Base-by-base conservation (phyloP, 2,797 vertebrate species). In the Scolopax bukidnonensis region DNA sequence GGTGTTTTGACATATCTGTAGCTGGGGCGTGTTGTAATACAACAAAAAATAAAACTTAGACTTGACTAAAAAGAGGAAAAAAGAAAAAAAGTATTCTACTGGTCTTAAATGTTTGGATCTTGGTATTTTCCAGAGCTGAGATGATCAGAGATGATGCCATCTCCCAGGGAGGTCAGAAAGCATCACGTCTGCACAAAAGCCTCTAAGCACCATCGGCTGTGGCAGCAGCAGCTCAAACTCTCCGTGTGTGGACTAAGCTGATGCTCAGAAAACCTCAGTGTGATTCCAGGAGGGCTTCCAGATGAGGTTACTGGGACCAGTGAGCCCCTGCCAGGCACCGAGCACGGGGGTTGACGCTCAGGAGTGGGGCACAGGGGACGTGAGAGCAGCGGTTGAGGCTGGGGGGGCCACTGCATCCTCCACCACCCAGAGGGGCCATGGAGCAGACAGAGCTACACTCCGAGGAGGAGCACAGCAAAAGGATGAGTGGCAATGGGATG, bases 71-170 rank as follows among this genome's bases (percentile, higher is more conserved):
- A 47, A 18, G 14, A 10, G 33, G 38, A 4, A 25, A 21, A 51
- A 43, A 11, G 1, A 2, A 9, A 17, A 2, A 9, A 11, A 12
- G 1, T 12, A 16, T 5, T 18, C 30, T 10, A 32, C 9, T 23
- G 2, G 15, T 28, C 90, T 84, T 38, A 40, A 48, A 84, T 40
- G 40, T 21, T 64, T 11, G 20, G 60, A 36, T 41, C 41, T 63
- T 11, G 56, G 36, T 43, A 51, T n/a, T 43, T 73, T 64, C 30
- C 33, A n/a, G 54, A 64, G 50, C 54, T 68, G 60, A 84, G 16
- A 30, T 28, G 64, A n/a, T 53, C 69, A 23, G 28, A 54, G 70
- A 4, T 15, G 28, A 47, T 36, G 41, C 56, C 30, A 18, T 20
- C 45, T 54, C 45, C 13, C 19, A 15, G 59, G 16, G 48, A 25